Conservation (phyloP, 2,888 invertebrate species). For the Leucania comma region DNA sequence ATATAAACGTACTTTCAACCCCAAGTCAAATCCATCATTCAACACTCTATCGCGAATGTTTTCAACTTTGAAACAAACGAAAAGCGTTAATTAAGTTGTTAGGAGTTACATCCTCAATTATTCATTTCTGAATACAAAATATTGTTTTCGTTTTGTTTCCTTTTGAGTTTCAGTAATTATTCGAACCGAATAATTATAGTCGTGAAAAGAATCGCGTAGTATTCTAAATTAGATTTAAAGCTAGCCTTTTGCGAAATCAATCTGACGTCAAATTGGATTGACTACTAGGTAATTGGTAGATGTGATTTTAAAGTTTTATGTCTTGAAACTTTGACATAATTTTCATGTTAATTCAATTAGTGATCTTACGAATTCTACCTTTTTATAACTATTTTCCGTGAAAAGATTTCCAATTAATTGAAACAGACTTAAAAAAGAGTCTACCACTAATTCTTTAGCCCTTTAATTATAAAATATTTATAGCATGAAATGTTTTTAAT, state of each 20-base stretch:
- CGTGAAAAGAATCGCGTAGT: constrained; percentile 12
- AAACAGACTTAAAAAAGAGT: neutral
- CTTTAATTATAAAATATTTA: too few species aligned
- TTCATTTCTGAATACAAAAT: constrained; percentile 48
- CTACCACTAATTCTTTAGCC: too few species aligned
- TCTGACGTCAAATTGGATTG: constrained; percentile 41
- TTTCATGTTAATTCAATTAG: constrained; percentile 25
- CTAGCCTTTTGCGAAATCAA: constrained; percentile 39
- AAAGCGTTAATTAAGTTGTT: constrained; percentile 78
- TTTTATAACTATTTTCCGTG: neutral
- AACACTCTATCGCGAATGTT: constrained; percentile 55
- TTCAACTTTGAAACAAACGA: constrained; percentile 88
- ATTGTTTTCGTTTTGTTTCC: constrained; percentile 39
- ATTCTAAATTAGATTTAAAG: constrained; percentile 29
- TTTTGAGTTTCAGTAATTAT: constrained; percentile 29
- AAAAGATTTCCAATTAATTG: constrained; percentile 2
- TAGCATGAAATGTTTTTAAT: too few species aligned
- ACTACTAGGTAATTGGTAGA: constrained; percentile 36
- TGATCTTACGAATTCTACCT: neutral
- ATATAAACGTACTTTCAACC: constrained; percentile 1
- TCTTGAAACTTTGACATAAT: constrained; percentile 23
- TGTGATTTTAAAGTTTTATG: constrained; percentile 40
- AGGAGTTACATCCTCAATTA: constrained; percentile 61
- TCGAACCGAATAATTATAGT: constrained; percentile 31
- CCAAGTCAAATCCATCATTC: constrained; percentile 22